Conservation (phyloP, 2,113 vertebrate genomes). For the Trochalopteron elliotii region DNA sequence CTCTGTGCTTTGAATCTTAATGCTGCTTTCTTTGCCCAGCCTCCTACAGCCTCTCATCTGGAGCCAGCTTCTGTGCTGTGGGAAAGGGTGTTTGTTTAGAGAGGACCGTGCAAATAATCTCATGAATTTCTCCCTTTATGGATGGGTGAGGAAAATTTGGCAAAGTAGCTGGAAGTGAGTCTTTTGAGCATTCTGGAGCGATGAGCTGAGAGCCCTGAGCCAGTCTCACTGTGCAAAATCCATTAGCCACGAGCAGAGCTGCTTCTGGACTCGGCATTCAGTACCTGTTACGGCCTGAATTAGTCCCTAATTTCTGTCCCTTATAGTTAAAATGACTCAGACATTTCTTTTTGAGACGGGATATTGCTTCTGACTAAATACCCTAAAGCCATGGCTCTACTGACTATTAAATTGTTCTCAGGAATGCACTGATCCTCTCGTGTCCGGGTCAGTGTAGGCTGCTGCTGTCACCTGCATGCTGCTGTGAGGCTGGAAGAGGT, state of each 20-base stretch:
- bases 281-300: slow-evolving; percentile 17
- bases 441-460: not conserved
- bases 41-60: not conserved
- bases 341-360: not conserved
- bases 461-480: not conserved
- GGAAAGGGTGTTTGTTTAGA: not conserved
- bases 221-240: slow-evolving; percentile 16
- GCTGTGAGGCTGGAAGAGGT: not conserved
- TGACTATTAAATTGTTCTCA: not conserved
- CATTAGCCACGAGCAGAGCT: not conserved
- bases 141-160: not conserved
- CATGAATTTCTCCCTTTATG: not conserved
- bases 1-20: not conserved
- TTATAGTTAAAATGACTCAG: slow-evolving; percentile 33
- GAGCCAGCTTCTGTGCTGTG: not conserved
- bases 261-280: slow-evolving; percentile 4
- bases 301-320: slow-evolving; percentile 39
- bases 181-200: fast-evolving
- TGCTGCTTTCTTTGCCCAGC: not conserved
- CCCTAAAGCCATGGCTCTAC: not conserved
- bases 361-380: slow-evolving; percentile 31
- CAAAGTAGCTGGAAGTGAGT: not conserved
- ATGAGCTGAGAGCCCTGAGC: not conserved
- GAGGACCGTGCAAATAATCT: not conserved
- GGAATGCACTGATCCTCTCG: not conserved